Conservation (phyloP, 2,113 vertebrate genomes). For the Labrus mixtus region DNA sequence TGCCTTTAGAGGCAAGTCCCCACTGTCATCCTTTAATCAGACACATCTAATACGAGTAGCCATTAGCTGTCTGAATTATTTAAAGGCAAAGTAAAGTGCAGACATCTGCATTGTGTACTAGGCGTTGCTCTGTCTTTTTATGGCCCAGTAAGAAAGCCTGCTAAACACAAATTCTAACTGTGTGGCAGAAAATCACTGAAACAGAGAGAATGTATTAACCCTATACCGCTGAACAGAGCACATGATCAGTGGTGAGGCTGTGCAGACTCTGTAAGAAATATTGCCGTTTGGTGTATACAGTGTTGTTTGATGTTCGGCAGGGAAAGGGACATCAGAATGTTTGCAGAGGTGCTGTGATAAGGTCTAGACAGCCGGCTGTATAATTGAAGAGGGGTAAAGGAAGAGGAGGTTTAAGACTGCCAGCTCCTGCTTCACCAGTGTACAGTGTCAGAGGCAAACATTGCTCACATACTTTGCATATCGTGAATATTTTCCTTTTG, state of each 20-base stretch:
- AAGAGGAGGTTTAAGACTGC: slow-evolving; percentile 77
- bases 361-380: slow-evolving; percentile 78
- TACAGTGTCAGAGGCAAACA: slow-evolving; percentile 53
- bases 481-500: not conserved
- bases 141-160: not conserved
- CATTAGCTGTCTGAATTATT: not conserved
- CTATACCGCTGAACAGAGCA: no score
- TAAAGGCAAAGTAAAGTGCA: not conserved
- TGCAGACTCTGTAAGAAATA: not conserved
- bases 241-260: no score
- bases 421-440: slow-evolving; percentile 41
- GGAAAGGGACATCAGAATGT: slow-evolving; percentile 36
- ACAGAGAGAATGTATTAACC: not conserved
- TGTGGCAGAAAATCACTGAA: slow-evolving; percentile 10
- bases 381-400: slow-evolving; percentile 86
- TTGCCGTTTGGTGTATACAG: not conserved
- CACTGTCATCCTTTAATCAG: not conserved
- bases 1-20: slow-evolving; percentile 11
- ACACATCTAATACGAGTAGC: slow-evolving; percentile 1
- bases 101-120: not conserved
- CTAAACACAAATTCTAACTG: not conserved
- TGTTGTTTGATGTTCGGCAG: slow-evolving; percentile 2
- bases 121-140: not conserved
- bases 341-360: slow-evolving; percentile 55
- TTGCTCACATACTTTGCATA: slow-evolving; percentile 4